phyloP scores from a whole-genome alignment of 2,888 invertebrate genomes.

The Scrobipalpa atriplicella region DNA sequence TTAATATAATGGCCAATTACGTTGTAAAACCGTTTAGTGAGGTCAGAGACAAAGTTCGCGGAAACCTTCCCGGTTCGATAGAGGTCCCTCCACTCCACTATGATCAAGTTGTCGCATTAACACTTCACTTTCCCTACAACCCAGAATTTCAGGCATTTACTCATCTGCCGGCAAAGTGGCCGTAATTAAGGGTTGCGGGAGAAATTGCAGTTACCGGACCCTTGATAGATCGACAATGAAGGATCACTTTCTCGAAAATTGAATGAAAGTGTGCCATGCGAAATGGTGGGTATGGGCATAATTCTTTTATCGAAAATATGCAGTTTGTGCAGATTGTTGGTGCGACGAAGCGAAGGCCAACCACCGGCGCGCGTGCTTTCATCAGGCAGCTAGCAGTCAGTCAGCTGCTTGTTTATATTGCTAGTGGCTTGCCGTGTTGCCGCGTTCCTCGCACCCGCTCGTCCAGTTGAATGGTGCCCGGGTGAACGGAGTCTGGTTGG shows the following conservation, averaged over 20 bases:
- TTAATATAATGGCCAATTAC: constrained; percentile 54
- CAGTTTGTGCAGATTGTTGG: constrained; percentile 52
- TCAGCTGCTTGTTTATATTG: constrained; percentile 53
- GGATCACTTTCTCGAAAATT: constrained; percentile 80
- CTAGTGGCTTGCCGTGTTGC: constrained; percentile 51
- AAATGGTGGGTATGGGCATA: constrained; percentile 49
- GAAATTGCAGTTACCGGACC: constrained; percentile 56
- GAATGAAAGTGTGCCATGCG: constrained; percentile 75
- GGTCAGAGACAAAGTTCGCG: constrained; percentile 57
- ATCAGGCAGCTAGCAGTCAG: constrained; percentile 59
- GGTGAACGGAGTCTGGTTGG: constrained; percentile 39
- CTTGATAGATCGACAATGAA: constrained; percentile 74
- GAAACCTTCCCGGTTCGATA: constrained; percentile 61
- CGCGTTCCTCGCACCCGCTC: constrained; percentile 52
- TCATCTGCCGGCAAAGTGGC: constrained; percentile 75
- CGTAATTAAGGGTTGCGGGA: constrained; percentile 73
- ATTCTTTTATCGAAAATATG: constrained; percentile 60
- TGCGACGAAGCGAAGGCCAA: constrained; percentile 55
- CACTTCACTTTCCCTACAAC: constrained; percentile 78
- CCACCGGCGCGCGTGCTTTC: constrained; percentile 59
- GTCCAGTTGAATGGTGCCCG: constrained; percentile 50
- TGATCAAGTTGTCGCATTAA: constrained; percentile 78
- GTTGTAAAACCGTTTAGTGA: constrained; percentile 52
- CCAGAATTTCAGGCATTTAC: constrained; percentile 79
- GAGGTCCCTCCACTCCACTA: constrained; percentile 63